phyloP scores from a whole-genome alignment of 2,113 vertebrate species.

The Anarrhichthys ocellatus region DNA sequence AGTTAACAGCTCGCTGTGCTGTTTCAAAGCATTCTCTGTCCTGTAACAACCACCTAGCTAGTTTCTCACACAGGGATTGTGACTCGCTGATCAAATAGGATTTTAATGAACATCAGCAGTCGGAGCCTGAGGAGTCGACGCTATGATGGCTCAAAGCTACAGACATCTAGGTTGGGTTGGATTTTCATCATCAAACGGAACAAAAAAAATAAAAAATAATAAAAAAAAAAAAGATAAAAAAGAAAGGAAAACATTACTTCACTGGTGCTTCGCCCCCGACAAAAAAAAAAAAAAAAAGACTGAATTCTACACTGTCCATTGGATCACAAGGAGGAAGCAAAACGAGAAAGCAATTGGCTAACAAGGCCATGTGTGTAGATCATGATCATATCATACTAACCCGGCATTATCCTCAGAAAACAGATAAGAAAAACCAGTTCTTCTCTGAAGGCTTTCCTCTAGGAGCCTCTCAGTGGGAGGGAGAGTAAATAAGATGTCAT shows the following conservation, averaged over 20 bases:
- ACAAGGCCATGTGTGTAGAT: constrained; percentile 57
- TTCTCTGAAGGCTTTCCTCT: constrained; percentile 81
- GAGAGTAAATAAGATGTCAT: constrained; percentile 86
- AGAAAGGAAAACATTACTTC: constrained; percentile 63
- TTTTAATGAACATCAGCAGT: constrained; percentile 81
- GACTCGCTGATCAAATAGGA: constrained; percentile 79
- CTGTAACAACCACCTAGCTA: constrained; percentile 78
- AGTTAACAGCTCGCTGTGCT: constrained; percentile 76
- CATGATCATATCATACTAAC: constrained; percentile 70
- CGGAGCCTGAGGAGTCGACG: constrained; percentile 71
- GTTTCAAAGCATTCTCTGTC: constrained; percentile 81
- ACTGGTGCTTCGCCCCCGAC: constrained; percentile 30
- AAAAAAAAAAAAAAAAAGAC: constrained; percentile 37
- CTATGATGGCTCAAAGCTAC: constrained; percentile 73
- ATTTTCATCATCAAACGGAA: constrained; percentile 76
- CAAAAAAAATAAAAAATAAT: too few species aligned
- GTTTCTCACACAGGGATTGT: constrained; percentile 68
- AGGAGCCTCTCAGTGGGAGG: constrained; percentile 80
- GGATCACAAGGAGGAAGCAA: constrained; percentile 50
- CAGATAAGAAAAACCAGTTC: constrained; percentile 67
- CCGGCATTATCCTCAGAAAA: constrained; percentile 67
- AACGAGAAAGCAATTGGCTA: constrained; percentile 62
- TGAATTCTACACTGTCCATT: constrained; percentile 49
- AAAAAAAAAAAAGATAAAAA: not conserved
- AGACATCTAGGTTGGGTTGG: constrained; percentile 71